Percentiles rank a stretch among this genome's conserved stretches.
Conservation (phyloP, 2,797 vertebrate species). For the Lophotriccus pileatus region DNA sequence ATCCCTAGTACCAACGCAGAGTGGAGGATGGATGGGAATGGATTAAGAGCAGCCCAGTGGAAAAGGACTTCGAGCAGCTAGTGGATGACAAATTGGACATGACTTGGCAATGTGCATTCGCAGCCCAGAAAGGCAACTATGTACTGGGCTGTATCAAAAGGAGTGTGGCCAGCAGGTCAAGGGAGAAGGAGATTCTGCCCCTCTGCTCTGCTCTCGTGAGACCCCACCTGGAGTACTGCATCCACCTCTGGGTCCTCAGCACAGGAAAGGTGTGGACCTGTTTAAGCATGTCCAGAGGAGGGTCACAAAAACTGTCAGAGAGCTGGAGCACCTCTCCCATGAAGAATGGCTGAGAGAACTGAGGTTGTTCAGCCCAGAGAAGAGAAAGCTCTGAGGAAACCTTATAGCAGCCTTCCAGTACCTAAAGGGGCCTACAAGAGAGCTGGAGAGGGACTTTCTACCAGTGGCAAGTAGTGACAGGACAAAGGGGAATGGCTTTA, state of each 20-base stretch:
- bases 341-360: background rate
- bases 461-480: background rate
- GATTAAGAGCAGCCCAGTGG: background rate
- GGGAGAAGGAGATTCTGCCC: background rate
- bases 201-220: background rate
- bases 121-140: background rate
- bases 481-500: background rate
- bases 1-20: background rate
- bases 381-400: background rate
- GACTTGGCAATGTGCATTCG: accelerated
- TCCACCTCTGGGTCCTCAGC: background rate
- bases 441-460: background rate
- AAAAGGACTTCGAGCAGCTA: background rate
- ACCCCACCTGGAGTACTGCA: background rate
- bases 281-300: background rate
- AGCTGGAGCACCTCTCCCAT: background rate
- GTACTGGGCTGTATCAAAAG: background rate
- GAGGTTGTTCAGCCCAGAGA: background rate
- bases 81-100: background rate
- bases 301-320: background rate
- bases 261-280: background rate
- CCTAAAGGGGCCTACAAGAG: background rate
- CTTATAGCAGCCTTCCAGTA: background rate
- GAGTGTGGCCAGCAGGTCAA: accelerated
- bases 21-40: background rate